A percentile compares a stretch with the other conserved stretches of the same genome.
phyloP scores from a whole-genome alignment of 2,797 vertebrate species.

The Antrozous pallidus region DNA sequence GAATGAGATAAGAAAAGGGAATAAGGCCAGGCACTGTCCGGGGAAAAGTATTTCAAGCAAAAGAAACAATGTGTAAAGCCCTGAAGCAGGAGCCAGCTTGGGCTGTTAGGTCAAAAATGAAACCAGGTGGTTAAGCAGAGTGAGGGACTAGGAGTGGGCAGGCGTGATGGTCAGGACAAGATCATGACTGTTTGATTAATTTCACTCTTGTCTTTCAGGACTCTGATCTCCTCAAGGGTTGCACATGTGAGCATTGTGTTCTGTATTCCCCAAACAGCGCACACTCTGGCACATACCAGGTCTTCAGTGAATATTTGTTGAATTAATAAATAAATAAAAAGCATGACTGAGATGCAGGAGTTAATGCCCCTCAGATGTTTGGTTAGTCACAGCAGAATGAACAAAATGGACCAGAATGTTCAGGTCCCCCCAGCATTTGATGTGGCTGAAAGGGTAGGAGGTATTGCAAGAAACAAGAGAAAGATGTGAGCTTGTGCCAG shows the following conservation, averaged over 20 bases:
- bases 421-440: neutral
- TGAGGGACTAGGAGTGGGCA: neutral
- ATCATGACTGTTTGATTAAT: neutral
- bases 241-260: neutral
- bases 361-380: neutral
- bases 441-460: neutral
- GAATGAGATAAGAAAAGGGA: neutral
- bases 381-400: neutral
- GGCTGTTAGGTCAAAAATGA: neutral
- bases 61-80: neutral
- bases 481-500: neutral
- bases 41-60: neutral
- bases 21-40: neutral
- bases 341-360: neutral
- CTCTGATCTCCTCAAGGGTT: neutral
- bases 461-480: neutral
- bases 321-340: neutral
- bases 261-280: neutral
- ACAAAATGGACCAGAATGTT: neutral
- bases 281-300: neutral
- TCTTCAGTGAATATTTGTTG: neutral
- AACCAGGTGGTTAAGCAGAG: neutral
- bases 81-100: neutral
- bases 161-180: neutral
- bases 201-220: neutral